Evolutionary conservation across 2,888 invertebrate genomes (phyloP).

Genomic region (Chironomus riparius): DNA sequence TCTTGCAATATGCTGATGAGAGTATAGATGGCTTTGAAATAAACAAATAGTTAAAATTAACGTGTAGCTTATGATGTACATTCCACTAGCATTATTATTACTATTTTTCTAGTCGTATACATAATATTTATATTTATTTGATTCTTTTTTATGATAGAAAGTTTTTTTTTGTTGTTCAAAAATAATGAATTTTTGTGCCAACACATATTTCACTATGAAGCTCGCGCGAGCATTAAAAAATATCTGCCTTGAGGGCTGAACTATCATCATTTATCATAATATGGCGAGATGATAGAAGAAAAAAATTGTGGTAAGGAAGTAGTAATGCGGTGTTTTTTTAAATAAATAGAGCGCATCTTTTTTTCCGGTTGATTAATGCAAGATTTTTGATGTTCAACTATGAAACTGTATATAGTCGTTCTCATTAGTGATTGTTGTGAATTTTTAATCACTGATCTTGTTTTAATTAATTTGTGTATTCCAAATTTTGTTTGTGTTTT

Average conservation of each 20-base stretch:
- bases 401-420: no score
- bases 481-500: no score
- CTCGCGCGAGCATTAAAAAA: background rate
- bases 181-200: conserved; percentile 22
- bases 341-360: no score
- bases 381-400: no score
- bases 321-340: no score
- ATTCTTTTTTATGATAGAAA: conserved; percentile 24
- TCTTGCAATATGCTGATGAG: background rate
- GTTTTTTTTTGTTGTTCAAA: conserved; percentile 12
- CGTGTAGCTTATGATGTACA: background rate
- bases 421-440: no score
- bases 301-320: background rate
- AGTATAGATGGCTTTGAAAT: background rate
- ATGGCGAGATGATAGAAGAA: background rate
- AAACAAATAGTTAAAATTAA: conserved; percentile 24
- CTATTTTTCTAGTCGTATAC: background rate
- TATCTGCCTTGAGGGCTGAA: conserved; percentile 11
- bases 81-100: background rate
- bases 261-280: conserved; percentile 22
- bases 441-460: no score
- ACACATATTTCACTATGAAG: background rate
- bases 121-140: background rate
- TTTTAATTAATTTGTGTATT: no score
- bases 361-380: no score